Conservation (phyloP, 2,797 vertebrate genomes). For the Phataginus tetradactyla region DNA sequence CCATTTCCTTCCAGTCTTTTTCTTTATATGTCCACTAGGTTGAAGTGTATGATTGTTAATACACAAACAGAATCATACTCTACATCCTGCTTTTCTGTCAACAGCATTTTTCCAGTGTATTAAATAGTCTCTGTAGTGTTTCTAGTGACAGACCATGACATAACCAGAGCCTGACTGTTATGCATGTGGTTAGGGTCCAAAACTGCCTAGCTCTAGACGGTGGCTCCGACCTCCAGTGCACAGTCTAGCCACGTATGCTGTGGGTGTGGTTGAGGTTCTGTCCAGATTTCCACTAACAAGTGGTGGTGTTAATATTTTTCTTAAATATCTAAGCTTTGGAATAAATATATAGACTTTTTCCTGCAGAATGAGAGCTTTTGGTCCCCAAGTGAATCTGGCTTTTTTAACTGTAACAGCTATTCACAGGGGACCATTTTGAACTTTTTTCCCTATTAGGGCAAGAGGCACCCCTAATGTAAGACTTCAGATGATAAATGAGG, state of each 20-base stretch:
- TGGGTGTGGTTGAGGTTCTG: not conserved
- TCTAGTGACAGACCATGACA: not conserved
- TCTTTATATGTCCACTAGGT: not conserved
- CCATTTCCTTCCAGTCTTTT: not conserved
- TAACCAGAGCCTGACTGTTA: not conserved
- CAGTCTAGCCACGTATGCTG: not conserved
- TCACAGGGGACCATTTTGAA: conserved; percentile 4
- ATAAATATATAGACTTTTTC: not conserved
- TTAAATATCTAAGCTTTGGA: not conserved
- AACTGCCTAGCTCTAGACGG: not conserved
- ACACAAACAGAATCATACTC: not conserved
- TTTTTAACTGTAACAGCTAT: not conserved
- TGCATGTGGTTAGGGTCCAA: not conserved
- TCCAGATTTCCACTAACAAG: not conserved
- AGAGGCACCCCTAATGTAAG: not conserved
- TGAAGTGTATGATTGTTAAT: not conserved
- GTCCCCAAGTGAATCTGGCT: not conserved
- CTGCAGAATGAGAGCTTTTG: not conserved
- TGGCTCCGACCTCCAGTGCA: not conserved
- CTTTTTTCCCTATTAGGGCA: not conserved
- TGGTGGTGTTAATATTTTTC: not conserved
- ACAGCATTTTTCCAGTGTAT: not conserved
- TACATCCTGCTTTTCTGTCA: conserved; percentile 26
- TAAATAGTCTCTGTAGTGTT: not conserved
- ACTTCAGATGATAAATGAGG: not conserved